Evolutionary conservation across 92 coral and sea anemone species (phyloP), one percentile per base, ranked within the genome.

Genomic region (Epizoanthus rinbou): DNA sequence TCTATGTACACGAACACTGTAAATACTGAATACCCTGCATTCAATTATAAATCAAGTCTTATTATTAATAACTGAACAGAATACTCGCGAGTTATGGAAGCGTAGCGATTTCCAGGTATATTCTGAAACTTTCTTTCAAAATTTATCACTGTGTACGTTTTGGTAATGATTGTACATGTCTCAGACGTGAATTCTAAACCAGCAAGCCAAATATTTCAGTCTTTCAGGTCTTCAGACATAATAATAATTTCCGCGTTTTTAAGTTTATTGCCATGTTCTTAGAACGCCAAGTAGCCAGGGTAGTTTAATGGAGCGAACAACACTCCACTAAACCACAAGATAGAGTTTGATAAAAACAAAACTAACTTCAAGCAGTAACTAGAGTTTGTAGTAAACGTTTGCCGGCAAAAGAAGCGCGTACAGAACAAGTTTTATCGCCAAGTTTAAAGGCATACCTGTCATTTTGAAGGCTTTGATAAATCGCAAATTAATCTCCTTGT

Each of bases 31-130:
- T 9, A 7, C 43, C 33, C 23, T 8, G 35, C 25, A 75, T 56
- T 35, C 52, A 75, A 75, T 57, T 56, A 10, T 24, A 75, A 75
- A 75, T 57, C 80, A 75, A 24, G 80, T 75, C 50, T 75, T 25
- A 64, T 28, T 28, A 28, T 56, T 74, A 57, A n/a, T n/a, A n/a
- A n/a, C n/a, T 50, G 24, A 50, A 53, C 53, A 52, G 37, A 73
- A 73, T 23, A 73, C 13, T 60, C 79, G 43, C 43, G 5, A 37
- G 43, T 37, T 6, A 43, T 52, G 10, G 39, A 4, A 50, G 60
- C 35, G 28, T 31, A 31, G 56, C 63, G 39, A 50, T 3, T 53
- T 52, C 52, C 17, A 33, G 5, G 31, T 43, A 31, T 13, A 41
- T 35, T 8, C 35, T 2, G 3, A 23, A 24, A 50, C 62, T 13